These are phyloP conservation scores for Aleadryas rufinucha DNA, from an alignment of 2,113 vertebrate genomes.

Conservation along the genomic window DNA sequence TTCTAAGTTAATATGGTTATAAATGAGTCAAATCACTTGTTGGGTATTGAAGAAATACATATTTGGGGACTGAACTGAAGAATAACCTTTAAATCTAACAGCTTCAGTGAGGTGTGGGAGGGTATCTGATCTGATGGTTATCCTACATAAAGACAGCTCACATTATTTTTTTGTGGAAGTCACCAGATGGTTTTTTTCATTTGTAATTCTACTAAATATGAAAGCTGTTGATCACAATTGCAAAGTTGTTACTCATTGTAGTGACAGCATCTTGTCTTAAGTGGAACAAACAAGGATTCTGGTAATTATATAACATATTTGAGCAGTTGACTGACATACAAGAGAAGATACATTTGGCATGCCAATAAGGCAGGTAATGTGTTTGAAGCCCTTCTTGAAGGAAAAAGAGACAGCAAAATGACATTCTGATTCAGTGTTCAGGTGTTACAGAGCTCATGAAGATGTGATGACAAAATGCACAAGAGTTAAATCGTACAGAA, in stretches of 20 bases:
- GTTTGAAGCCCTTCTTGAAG: neutral
- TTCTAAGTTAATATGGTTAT: neutral
- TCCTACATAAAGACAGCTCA: neutral
- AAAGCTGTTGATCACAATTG: conserved; percentile 19
- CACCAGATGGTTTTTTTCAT: conserved; percentile 8
- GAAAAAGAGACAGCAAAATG: neutral
- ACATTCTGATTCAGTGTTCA: neutral
- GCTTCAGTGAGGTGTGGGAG: neutral
- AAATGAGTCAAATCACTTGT: neutral
- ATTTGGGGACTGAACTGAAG: neutral
- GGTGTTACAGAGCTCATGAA: neutral
- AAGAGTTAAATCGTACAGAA: neutral
- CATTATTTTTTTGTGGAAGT: neutral
- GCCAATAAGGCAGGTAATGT: neutral
- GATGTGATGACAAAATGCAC: neutral
- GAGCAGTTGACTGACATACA: neutral
- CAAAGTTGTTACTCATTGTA: neutral
- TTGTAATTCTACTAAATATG: conserved; percentile 6
- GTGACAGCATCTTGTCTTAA: neutral
- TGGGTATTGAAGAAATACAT: neutral
- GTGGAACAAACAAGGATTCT: neutral
- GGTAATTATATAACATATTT: neutral
- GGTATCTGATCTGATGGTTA: neutral
- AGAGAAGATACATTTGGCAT: neutral
- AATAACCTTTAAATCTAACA: neutral